Base-by-base conservation (phyloP, 2,113 vertebrate genomes). In the Sebastes fasciatus region DNA sequence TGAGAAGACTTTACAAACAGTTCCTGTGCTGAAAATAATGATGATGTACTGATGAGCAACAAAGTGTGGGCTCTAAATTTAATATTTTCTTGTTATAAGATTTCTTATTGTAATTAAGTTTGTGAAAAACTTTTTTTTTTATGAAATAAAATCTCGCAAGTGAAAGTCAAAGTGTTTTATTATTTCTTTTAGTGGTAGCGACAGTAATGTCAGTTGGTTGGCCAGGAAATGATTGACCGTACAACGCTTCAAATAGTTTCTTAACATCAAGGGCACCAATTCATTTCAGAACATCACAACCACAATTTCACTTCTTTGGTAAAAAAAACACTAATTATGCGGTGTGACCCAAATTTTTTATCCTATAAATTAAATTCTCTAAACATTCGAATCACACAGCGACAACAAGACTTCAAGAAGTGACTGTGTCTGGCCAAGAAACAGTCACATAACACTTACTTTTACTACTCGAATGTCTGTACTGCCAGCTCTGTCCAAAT, bases 91-190 rank as follows among this genome's bases (percentile, higher is more conserved):
- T 66, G 43, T 48, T 34, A 48, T 19, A 26, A 63, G 6, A 55
- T 19, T 26, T 69, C 40, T 77, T 62, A 80, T 80, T 82, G 68
- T 69, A 77, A 70, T 58, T 52, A 8, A 13, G 77, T 60, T 74
- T 64, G 71, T 70, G 68, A 58, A 75, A 52, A 34, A 7, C 23
- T 61, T 61, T 54, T 34, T 73, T 80, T 83, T 85, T 80, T 76
- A 74, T 67, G 0, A 73, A 87, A 87, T 80, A 85, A 84, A 85
- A 55, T 68, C 34, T 69, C 11, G 46, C 4, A 54, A 13, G 60
- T 80, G 42, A 79, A 79, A 54, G 52, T 73, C 2, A 11, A 14
- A 19, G 12, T 21, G 11, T 51, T 74, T 62, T 8, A 17, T 58
- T 61, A 40, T 43, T 62, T 11, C 61, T 60, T 0, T 34, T 6